Evolutionary conservation across 2,113 vertebrate species (phyloP).

Genomic region (Stictonetta naevosa): DNA sequence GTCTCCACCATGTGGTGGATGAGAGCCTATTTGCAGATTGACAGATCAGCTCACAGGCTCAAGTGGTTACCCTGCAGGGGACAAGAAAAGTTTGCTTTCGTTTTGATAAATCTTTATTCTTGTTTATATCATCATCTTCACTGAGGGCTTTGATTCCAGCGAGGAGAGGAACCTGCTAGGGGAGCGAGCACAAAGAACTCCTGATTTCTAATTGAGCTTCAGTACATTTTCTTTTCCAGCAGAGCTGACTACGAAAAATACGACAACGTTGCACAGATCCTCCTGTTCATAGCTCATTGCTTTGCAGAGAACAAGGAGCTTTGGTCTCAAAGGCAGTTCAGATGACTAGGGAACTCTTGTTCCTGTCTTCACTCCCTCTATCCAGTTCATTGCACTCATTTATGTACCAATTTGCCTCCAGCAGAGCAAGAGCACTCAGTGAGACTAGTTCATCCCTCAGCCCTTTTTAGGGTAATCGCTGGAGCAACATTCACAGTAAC

Average conservation of each 20-base stretch:
- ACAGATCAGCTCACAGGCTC: background rate
- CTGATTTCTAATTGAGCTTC: slow-evolving; percentile 17
- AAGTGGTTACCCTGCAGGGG: background rate
- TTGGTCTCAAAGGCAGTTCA: slow-evolving; percentile 9
- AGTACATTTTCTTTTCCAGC: background rate
- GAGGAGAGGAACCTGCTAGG: background rate
- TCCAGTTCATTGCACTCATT: background rate
- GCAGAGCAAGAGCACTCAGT: background rate
- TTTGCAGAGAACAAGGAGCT: background rate
- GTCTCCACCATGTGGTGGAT: background rate
- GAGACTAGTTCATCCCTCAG: background rate
- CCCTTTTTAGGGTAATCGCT: background rate
- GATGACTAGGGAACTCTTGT: background rate
- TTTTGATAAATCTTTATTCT: slow-evolving; percentile 10
- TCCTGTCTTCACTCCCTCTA: background rate
- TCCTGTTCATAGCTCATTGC: background rate
- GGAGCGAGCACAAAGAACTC: background rate
- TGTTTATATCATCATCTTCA: slow-evolving; percentile 6
- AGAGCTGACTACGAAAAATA: background rate
- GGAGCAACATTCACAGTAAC: background rate
- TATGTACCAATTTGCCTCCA: rapidly evolving
- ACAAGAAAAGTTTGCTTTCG: background rate
- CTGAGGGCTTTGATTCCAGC: background rate
- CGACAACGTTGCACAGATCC: background rate
- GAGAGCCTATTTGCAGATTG: background rate